A percentile compares a stretch with the other conserved stretches of the same genome.
Evolutionary conservation across 2,113 vertebrate genomes (phyloP).

Genomic region (Epinephelus cyanopodus): DNA sequence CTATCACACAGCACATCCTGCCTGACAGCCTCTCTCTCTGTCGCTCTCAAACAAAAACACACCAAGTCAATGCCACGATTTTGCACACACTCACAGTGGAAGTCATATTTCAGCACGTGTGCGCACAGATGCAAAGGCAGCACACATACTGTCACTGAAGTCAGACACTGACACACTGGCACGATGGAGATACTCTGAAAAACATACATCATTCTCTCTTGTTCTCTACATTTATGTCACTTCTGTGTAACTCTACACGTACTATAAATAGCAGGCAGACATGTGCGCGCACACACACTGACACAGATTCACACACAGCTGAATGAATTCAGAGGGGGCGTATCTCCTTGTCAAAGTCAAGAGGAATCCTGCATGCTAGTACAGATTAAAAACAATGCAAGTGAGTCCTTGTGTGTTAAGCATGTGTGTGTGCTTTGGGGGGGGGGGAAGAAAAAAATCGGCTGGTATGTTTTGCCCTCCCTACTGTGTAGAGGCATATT

Average conservation of each 20-base stretch:
- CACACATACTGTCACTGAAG: constrained; percentile 25
- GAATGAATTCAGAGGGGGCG: constrained; percentile 55
- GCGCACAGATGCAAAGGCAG: constrained; percentile 1
- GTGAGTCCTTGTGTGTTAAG: constrained; percentile 44
- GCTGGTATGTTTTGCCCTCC: constrained; percentile 49
- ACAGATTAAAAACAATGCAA: constrained; percentile 65
- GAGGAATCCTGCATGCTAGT: constrained; percentile 57
- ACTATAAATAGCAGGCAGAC: constrained; percentile 63
- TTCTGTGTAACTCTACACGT: constrained; percentile 16
- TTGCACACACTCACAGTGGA: not conserved
- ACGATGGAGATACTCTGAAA: constrained; percentile 13
- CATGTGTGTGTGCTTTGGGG: constrained; percentile 5
- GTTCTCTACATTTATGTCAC: constrained; percentile 31
- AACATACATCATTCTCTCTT: constrained; percentile 24
- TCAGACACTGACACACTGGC: constrained; percentile 11
- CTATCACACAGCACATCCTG: constrained; percentile 51
- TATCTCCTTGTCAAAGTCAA: constrained; percentile 70
- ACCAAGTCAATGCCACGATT: constrained; percentile 18
- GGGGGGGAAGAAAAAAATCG: not conserved
- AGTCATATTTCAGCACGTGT: constrained; percentile 40
- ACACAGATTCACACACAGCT: constrained; percentile 29
- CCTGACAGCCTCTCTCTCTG: constrained; percentile 23
- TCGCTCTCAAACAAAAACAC: constrained; percentile 22
- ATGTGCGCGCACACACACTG: constrained; percentile 22
- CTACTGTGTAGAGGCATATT: constrained; percentile 52